Evolutionary conservation across 2,888 invertebrate genomes (phyloP), one percentile per base, ranked within the genome.

Genomic region (Pinctada fucata): DNA sequence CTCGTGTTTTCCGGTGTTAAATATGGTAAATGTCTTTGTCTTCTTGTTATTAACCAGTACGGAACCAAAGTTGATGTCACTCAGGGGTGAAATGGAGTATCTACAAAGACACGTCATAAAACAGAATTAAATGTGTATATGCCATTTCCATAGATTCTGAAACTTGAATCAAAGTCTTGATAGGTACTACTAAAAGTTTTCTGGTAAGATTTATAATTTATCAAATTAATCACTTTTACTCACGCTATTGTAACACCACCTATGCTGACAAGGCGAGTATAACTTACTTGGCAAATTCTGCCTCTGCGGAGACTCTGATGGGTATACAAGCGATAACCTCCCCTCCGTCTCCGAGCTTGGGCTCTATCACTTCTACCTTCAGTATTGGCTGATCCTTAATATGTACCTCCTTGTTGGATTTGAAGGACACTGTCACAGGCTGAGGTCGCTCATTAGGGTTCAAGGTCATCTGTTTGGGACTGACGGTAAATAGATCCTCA

Each of bases 1-100:
- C 76, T 93, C 93, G 88, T 91, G 92, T 74, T 93, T 92, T 68
- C 93, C 93, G 50, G 88, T 90, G 84, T 93, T 93, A 79, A 93
- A 92, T 72, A 93, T 91, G 64, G 85, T 87, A 82, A 93, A 92
- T 45, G 90, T 89, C 45, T 91, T 83, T 16, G 88, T 85, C 81
- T 92, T 93, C 85, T 90, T 92, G 78, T 90, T 89, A 83, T 91
- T 91, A 49, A 92, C 89, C 67, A 91, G 74, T 80, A 93, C 84
- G 8, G 92, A 85, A 2, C 92, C 93, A 87, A 93, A 93, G 86
- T 92, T 92, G 81, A 93, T 91, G 84, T 93, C 92, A 76, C 87
- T 88, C 73, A 86, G 83, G 2, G 93, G 93, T 58, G 87, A 84
- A 58, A 93, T 90, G 76, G 86, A 88, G 86, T 91, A 93, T 77